phyloP scores from a whole-genome alignment of 2,797 vertebrate genomes.

The Hypotaenidia okinawae region DNA sequence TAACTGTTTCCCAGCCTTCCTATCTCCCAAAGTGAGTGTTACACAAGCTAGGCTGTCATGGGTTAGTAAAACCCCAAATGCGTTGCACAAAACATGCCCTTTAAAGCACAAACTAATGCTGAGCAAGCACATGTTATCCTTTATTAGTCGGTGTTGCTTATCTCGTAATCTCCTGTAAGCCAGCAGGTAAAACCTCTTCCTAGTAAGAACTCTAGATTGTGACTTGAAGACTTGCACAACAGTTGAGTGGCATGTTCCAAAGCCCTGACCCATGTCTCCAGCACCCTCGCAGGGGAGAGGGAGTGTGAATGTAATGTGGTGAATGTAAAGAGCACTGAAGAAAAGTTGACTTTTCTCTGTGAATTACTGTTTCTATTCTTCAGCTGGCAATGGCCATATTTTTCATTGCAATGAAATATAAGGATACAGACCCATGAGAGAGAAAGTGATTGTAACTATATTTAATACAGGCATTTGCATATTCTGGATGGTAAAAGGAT shows the following conservation, averaged over 20 bases:
- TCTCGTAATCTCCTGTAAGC: conserved; percentile 63
- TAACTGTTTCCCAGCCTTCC: not conserved
- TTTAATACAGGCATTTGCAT: conserved; percentile 48
- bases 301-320: conserved; percentile 43
- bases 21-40: not conserved
- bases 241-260: conserved; percentile 74
- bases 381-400: not conserved
- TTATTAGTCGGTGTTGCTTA: conserved; percentile 32
- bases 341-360: not conserved
- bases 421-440: conserved; percentile 21
- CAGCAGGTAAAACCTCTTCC: conserved; percentile 74
- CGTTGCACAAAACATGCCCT: not conserved
- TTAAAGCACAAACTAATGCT: not conserved
- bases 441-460: conserved; percentile 37
- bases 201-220: conserved; percentile 64
- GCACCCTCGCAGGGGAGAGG: conserved; percentile 45
- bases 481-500: conserved; percentile 18
- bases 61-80: not conserved
- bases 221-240: conserved; percentile 71
- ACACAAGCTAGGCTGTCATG: not conserved
- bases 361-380: conserved; percentile 35
- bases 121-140: not conserved
- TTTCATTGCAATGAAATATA: conserved; percentile 54
- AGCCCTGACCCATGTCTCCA: conserved; percentile 65
- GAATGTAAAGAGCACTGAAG: conserved; percentile 16